A percentile compares a stretch with the other conserved stretches of the same genome.
These are phyloP conservation scores for Columba janthina DNA, from an alignment of 2,113 vertebrate species.

Conservation along the genomic window DNA sequence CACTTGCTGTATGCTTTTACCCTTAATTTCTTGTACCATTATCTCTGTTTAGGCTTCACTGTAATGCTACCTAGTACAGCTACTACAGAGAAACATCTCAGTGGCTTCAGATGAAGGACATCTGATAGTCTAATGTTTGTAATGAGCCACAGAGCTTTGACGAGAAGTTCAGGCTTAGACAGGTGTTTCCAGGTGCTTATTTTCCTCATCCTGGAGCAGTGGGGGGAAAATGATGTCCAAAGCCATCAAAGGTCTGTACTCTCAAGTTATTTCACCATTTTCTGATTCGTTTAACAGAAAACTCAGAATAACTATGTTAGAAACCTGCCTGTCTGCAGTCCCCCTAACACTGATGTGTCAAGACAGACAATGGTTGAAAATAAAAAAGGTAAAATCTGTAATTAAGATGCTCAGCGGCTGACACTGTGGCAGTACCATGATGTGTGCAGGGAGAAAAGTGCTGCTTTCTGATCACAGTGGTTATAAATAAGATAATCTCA, in stretches of 20 bases:
- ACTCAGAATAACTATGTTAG: not conserved
- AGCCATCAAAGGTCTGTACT: not conserved
- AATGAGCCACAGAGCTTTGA: not conserved
- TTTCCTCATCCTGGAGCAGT: not conserved
- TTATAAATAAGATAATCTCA: not conserved
- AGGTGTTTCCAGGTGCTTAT: accelerated
- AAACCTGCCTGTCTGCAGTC: not conserved
- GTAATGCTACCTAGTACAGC: not conserved
- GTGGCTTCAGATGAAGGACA: not conserved
- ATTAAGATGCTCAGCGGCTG: not conserved
- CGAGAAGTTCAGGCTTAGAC: not conserved
- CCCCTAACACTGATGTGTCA: not conserved
- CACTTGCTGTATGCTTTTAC: not conserved
- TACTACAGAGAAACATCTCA: not conserved
- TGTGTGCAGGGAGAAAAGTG: not conserved
- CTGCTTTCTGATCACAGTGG: not conserved
- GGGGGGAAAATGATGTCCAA: not conserved
- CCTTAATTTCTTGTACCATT: not conserved
- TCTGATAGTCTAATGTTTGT: not conserved
- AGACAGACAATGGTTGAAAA: not conserved
- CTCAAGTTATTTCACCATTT: not conserved
- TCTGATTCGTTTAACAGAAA: not conserved
- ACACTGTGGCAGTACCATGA: not conserved
- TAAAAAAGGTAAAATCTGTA: not conserved
- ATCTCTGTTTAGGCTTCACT: not conserved